These are phyloP conservation scores for Python bivittatus DNA, from an alignment of 2,113 vertebrate species.

Conservation along the genomic window DNA sequence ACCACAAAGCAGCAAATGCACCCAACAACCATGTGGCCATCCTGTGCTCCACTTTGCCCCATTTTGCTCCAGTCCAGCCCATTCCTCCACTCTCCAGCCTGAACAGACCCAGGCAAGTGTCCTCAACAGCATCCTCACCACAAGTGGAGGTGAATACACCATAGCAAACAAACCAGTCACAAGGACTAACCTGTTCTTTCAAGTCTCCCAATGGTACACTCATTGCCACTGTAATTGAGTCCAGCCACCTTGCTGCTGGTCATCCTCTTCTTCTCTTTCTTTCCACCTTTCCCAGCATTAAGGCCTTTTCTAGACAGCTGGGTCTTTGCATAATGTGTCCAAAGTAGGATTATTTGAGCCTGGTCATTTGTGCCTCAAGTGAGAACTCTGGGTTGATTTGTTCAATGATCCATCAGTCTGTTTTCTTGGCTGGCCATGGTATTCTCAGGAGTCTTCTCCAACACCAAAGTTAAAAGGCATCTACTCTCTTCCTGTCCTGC, in stretches of 20 bases:
- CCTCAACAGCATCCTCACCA: too few relatives aligned
- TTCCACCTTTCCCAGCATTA: not conserved
- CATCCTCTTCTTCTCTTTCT: not conserved
- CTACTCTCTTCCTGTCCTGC: not conserved
- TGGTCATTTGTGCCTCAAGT: not conserved
- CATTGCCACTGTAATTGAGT: not conserved
- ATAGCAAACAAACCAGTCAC: too few relatives aligned
- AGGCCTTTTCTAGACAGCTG: not conserved
- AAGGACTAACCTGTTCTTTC: not conserved
- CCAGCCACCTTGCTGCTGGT: not conserved
- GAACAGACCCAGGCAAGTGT: too few relatives aligned
- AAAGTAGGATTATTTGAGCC: not conserved
- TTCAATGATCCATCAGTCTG: not conserved
- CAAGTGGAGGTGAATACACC: too few relatives aligned
- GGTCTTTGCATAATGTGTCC: not conserved
- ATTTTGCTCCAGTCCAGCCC: too few relatives aligned
- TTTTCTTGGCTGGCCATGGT: not conserved
- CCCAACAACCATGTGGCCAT: too few relatives aligned
- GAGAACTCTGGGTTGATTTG: too few relatives aligned
- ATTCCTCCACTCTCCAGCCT: too few relatives aligned
- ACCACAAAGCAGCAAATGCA: too few relatives aligned
- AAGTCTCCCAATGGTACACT: not conserved
- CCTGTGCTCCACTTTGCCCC: too few relatives aligned
- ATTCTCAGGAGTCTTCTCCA: not conserved
- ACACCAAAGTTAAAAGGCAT: not conserved